A percentile compares a stretch with the other conserved stretches of the same genome.
Evolutionary conservation across 2,797 vertebrate species (phyloP).

Genomic region (Capromys pilorides): DNA sequence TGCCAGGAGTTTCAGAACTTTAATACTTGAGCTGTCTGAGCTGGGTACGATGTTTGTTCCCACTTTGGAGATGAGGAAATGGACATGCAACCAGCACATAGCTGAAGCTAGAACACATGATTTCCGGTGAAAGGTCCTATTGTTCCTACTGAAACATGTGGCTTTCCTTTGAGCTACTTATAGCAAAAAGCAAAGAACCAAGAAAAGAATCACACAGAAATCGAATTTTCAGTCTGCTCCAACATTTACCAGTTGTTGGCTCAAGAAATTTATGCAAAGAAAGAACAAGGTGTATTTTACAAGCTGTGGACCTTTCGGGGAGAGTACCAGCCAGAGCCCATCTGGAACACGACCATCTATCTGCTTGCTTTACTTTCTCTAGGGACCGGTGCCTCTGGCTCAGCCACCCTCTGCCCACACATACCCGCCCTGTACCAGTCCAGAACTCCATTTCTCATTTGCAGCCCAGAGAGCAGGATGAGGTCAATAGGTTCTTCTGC

Average conservation of each 20-base stretch:
- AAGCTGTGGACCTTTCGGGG: not conserved
- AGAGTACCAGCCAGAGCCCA: not conserved
- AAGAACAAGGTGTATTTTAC: not conserved
- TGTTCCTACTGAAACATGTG: not conserved
- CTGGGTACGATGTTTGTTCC: not conserved
- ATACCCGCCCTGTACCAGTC: conserved; percentile 1
- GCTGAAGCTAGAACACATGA: not conserved
- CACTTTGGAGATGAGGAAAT: conserved; percentile 12
- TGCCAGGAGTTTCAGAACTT: not conserved
- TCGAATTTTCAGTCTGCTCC: not conserved
- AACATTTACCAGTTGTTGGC: not conserved
- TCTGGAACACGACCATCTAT: not conserved
- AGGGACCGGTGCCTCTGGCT: not conserved
- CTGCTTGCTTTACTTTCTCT: not conserved
- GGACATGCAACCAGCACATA: not conserved
- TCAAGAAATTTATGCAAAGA: not conserved
- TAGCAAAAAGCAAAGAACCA: not conserved
- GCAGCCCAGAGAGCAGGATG: conserved; percentile 41
- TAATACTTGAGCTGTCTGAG: not conserved
- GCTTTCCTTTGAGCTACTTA: not conserved
- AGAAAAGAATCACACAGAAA: not conserved
- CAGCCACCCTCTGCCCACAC: not conserved
- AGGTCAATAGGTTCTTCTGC: conserved; percentile 51
- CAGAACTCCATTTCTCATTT: conserved; percentile 70
- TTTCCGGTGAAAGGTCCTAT: not conserved